Percentiles rank a stretch among this genome's conserved stretches.
These are phyloP conservation scores for Corythornis madagascariensis DNA, from an alignment of 2,113 vertebrate genomes.

Conservation along the genomic window DNA sequence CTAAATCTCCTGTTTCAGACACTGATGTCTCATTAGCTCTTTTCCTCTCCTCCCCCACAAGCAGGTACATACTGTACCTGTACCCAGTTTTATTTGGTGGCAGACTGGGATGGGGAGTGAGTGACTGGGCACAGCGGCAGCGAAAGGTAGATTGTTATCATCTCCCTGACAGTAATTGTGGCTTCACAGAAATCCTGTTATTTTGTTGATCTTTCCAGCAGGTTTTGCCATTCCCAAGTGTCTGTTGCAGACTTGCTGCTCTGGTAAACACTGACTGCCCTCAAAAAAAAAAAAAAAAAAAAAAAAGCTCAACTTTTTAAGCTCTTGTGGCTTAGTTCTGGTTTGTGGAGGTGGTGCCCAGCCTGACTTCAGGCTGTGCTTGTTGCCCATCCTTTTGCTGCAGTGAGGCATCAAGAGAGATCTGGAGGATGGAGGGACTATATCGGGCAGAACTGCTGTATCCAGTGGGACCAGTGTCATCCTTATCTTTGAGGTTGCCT, in stretches of 20 bases:
- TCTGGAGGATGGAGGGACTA: not conserved
- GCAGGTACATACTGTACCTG: not conserved
- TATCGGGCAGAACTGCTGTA: rapidly evolving
- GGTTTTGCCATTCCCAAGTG: not conserved
- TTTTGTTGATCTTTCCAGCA: not conserved
- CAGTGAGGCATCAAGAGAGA: not conserved
- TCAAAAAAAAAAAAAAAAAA: not conserved
- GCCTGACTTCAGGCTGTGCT: not conserved
- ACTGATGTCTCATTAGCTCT: not conserved
- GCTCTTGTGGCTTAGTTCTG: not conserved
- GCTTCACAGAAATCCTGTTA: slow-evolving; percentile 9
- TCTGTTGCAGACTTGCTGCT: not conserved
- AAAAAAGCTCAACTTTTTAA: not conserved
- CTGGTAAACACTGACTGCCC: not conserved
- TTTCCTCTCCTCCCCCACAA: not conserved
- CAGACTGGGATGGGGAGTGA: not conserved
- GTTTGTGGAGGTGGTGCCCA: not conserved
- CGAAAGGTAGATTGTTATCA: not conserved
- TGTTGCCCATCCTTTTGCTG: not conserved
- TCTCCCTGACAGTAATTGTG: not conserved
- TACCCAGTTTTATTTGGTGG: not conserved
- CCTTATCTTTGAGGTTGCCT: not conserved
- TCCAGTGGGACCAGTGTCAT: not conserved
- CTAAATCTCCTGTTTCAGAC: not conserved
- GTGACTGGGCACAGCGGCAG: not conserved